Evolutionary conservation across 2,888 invertebrate species (phyloP).

Genomic region (Eueremaeus valkanovi): DNA sequence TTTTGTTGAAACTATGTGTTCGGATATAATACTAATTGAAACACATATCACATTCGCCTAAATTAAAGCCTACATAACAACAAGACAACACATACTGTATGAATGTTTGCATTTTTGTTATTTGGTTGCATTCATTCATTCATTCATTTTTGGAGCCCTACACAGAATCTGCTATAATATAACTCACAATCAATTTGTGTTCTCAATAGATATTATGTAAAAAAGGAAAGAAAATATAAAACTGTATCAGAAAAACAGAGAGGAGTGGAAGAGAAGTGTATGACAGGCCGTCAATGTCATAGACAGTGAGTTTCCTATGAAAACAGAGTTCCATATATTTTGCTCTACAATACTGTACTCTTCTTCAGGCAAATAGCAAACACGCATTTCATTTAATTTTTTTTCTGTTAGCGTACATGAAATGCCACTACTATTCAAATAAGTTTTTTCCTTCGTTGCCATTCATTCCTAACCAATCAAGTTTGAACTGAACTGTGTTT

Average conservation of each 20-base stretch:
- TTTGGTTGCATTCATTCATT: not conserved
- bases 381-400: not conserved
- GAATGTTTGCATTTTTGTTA: too few species aligned
- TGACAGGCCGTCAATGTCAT: slow-evolving; percentile 18
- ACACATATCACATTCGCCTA: not conserved
- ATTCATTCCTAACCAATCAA: not conserved
- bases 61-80: too few species aligned
- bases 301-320: not conserved
- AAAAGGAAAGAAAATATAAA: not conserved
- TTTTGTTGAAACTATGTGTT: not conserved
- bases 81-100: too few species aligned
- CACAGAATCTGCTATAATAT: not conserved
- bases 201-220: not conserved
- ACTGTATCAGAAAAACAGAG: not conserved
- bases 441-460: not conserved
- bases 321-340: not conserved
- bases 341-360: not conserved
- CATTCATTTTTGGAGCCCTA: not conserved
- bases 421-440: slow-evolving; percentile 13
- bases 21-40: not conserved
- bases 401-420: not conserved
- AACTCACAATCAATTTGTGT: not conserved
- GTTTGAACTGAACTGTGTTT: not conserved
- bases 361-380: slow-evolving; percentile 7
- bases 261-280: not conserved